Evolutionary conservation across 2,888 invertebrate genomes (phyloP).

Genomic region (Platycnemis pennipes): DNA sequence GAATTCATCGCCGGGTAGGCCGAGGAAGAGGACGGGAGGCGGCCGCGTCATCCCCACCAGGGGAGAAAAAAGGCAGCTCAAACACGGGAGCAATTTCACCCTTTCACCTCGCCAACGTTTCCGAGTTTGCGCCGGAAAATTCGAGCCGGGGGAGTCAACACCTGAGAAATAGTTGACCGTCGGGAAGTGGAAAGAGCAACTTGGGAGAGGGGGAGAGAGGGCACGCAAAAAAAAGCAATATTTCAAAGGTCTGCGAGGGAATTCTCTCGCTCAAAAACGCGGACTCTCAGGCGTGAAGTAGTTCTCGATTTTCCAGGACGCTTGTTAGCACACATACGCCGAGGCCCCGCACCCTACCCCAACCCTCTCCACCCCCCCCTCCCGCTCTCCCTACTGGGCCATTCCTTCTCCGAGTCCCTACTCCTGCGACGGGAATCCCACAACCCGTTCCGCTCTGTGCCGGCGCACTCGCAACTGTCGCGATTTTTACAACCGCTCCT

Average conservation of each 20-base stretch:
- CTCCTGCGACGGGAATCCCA: not conserved
- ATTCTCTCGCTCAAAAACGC: slow-evolving; percentile 36
- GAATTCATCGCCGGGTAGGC: not conserved
- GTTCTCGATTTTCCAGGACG: slow-evolving; percentile 58
- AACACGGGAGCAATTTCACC: slow-evolving; percentile 56
- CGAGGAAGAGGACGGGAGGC: not conserved
- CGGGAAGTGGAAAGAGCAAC: not conserved
- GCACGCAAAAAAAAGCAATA: not conserved
- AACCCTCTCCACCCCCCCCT: not conserved
- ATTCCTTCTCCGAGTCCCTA: not conserved
- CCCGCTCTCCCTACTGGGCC: not conserved
- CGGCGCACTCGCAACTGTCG: not conserved
- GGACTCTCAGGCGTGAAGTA: slow-evolving; percentile 45
- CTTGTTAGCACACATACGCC: slow-evolving; percentile 52
- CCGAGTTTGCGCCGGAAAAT: slow-evolving; percentile 25
- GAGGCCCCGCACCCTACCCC: not conserved
- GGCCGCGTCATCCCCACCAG: not conserved
- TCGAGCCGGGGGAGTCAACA: slow-evolving; percentile 9
- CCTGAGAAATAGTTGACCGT: slow-evolving; percentile 35
- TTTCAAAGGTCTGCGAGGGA: slow-evolving; percentile 35
- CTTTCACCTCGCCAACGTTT: slow-evolving; percentile 22
- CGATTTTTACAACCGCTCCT: not conserved
- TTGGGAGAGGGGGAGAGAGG: not conserved
- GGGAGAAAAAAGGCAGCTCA: not conserved
- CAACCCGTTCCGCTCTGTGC: not conserved